These are phyloP conservation scores for Eudyptes chrysolophus DNA, from an alignment of 2,113 vertebrate genomes.

Conservation along the genomic window DNA sequence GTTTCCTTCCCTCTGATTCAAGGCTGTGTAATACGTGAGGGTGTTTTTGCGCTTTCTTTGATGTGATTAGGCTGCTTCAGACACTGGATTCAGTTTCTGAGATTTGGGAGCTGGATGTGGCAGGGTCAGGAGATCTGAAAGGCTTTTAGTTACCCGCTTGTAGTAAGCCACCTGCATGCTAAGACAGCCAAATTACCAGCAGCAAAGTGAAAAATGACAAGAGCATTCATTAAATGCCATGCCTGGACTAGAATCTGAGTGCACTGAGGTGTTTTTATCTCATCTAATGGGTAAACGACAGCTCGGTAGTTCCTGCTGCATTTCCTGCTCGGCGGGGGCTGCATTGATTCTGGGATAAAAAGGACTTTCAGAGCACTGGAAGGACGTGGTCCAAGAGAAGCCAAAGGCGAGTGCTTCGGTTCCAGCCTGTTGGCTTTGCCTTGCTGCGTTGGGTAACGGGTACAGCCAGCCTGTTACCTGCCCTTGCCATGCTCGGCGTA, in stretches of 20 bases:
- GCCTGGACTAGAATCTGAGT: slow-evolving; percentile 31
- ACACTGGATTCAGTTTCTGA: slow-evolving; percentile 7
- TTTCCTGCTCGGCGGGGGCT: slow-evolving; percentile 49
- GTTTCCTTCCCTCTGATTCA: not conserved
- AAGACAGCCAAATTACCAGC: slow-evolving; percentile 66
- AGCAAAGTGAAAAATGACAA: slow-evolving; percentile 65
- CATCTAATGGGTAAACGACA: slow-evolving; percentile 30
- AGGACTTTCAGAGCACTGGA: slow-evolving; percentile 44
- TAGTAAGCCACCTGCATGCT: slow-evolving; percentile 46
- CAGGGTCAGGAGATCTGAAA: slow-evolving; percentile 55
- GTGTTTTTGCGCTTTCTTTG: not conserved
- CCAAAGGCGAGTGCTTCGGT: not conserved
- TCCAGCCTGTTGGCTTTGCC: not conserved
- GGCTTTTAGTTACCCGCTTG: slow-evolving; percentile 53
- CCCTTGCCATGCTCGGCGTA: not conserved
- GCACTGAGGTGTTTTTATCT: slow-evolving; percentile 62
- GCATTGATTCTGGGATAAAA: slow-evolving; percentile 56
- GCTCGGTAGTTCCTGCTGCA: slow-evolving; percentile 38
- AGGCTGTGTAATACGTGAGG: not conserved
- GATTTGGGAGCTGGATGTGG: slow-evolving; percentile 24
- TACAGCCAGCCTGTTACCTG: not conserved
- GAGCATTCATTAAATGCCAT: slow-evolving; percentile 61
- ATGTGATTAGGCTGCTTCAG: not conserved
- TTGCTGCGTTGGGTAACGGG: not conserved
- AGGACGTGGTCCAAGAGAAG: not conserved